Conservation (phyloP, 2,888 invertebrate genomes). For the Zygogramma bicolorata region DNA sequence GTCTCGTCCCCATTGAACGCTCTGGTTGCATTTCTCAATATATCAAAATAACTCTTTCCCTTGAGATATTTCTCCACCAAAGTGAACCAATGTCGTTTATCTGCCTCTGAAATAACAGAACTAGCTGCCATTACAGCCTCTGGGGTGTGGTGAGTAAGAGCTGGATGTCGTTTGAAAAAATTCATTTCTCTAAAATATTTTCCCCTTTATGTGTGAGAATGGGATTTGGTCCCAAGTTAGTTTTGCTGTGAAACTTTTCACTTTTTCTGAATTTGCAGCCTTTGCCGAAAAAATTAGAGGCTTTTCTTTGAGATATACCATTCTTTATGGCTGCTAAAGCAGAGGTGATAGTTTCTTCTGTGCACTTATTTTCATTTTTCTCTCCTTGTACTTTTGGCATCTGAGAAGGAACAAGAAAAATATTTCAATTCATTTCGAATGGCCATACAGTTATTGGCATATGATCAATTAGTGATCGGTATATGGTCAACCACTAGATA, state of each 20-base stretch:
- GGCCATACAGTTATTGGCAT: background rate
- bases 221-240: constrained; percentile 20
- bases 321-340: background rate
- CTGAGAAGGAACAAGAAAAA: background rate
- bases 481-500: background rate
- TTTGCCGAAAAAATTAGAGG: constrained; percentile 14
- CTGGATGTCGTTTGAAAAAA: constrained; percentile 27
- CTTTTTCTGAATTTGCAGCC: constrained; percentile 22
- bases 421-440: background rate
- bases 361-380: background rate
- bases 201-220: background rate
- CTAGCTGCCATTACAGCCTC: constrained; percentile 15
- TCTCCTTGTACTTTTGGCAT: background rate
- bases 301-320: background rate
- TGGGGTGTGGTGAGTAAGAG: constrained; percentile 7
- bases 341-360: background rate
- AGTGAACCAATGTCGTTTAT: background rate
- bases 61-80: background rate
- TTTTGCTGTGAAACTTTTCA: constrained; percentile 9
- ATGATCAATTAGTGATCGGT: background rate
- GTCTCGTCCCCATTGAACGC: background rate
- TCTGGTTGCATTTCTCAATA: background rate
- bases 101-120: background rate
- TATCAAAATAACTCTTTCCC: background rate
- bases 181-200: background rate